Conservation (phyloP, 2,888 invertebrate genomes). For the Apotomis capreana region DNA sequence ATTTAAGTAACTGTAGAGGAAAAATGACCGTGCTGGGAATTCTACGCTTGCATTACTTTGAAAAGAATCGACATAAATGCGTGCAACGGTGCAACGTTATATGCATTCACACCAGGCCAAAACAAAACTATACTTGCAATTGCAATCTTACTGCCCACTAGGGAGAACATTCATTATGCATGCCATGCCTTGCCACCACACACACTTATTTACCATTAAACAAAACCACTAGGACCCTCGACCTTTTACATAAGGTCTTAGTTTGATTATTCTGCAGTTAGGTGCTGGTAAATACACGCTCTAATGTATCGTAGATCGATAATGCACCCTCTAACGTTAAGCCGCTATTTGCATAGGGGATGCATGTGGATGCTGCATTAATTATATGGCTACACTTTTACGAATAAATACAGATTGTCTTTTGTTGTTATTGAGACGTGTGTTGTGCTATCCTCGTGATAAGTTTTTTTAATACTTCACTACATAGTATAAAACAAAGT, state of each 20-base stretch:
- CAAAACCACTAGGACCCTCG: not conserved
- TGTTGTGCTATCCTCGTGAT: too few species aligned
- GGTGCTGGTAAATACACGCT: conserved; percentile 1
- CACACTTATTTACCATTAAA: conserved; percentile 13
- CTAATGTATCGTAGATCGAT: conserved; percentile 24
- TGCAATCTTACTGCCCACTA: conserved; percentile 32
- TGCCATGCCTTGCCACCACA: conserved; percentile 12
- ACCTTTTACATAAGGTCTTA: not conserved
- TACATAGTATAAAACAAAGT: too few species aligned
- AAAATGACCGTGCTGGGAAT: too few species aligned
- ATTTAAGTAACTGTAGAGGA: too few species aligned
- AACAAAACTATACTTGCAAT: conserved; percentile 34
- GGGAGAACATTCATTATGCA: conserved; percentile 36
- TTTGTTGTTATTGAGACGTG: not conserved
- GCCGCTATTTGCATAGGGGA: conserved; percentile 30
- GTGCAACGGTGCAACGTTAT: not conserved
- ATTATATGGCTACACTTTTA: conserved; percentile 4
- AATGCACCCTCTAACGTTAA: conserved; percentile 24
- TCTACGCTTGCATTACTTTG: not conserved
- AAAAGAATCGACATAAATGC: not conserved
- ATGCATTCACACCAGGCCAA: conserved; percentile 9
- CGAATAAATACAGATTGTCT: not conserved
- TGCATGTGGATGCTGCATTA: conserved; percentile 28
- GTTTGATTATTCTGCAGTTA: conserved; percentile 7
- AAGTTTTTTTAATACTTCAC: too few species aligned